Conservation (phyloP, 2,888 invertebrate genomes). For the Apantesis nais region DNA sequence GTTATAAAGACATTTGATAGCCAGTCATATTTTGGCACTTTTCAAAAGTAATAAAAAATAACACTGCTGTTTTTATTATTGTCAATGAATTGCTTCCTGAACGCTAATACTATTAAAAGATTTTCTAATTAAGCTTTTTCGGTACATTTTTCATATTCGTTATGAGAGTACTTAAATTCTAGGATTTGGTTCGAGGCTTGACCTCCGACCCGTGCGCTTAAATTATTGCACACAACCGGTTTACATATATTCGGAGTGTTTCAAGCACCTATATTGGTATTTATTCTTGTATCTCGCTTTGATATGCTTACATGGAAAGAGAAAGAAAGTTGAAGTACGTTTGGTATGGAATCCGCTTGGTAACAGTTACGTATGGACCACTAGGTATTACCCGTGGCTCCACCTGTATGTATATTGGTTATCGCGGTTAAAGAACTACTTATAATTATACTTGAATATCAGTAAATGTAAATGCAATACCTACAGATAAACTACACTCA, state of each 20-base stretch:
- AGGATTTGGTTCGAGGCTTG: constrained; percentile 54
- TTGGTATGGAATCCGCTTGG: constrained; percentile 44
- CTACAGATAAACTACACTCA: too few relatives aligned
- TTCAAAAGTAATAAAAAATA: not conserved
- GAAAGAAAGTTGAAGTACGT: constrained; percentile 37
- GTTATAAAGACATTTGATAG: too few relatives aligned
- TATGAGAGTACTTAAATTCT: constrained; percentile 35
- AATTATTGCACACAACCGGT: constrained; percentile 68
- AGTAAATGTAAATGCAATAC: too few relatives aligned
- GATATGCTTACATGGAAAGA: constrained; percentile 17
- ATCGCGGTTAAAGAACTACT: too few relatives aligned
- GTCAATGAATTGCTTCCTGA: not conserved
- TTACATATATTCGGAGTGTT: constrained; percentile 54
- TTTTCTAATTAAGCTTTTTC: not conserved
- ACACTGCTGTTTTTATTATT: not conserved
- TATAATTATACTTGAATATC: too few relatives aligned
- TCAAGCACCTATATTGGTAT: constrained; percentile 42
- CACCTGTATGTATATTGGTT: too few relatives aligned
- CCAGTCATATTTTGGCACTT: too few relatives aligned
- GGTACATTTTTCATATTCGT: constrained; percentile 25
- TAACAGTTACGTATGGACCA: too few relatives aligned
- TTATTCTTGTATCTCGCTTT: constrained; percentile 34
- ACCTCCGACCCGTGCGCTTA: constrained; percentile 62
- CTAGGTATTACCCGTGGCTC: too few relatives aligned
- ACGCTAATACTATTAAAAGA: not conserved